Base-by-base conservation (phyloP, 2,113 vertebrate species). In the Apus apus region DNA sequence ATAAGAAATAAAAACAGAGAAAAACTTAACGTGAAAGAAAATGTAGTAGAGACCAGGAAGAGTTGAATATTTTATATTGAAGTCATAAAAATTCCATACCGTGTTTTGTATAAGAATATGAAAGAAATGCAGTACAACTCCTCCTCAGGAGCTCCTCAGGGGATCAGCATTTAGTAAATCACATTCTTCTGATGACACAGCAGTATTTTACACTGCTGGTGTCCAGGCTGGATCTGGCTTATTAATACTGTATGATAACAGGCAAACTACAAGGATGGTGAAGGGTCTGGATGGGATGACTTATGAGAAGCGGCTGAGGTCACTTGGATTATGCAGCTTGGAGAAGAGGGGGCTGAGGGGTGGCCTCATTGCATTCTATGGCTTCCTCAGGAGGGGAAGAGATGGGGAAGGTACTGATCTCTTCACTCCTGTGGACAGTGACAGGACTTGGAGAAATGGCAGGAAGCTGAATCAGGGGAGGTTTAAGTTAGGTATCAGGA, bases 161-260 rank as follows among this genome's bases (percentile, higher is more conserved):
- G 96, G 83, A 82, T 0, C 2, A 94, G 50, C 0, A 1, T 70
- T 96, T 89, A 91, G 43, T 91, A 96, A 97, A 86, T 93, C 89
- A 75, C n/a, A 61, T 82, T 93, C 57, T 83, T 84, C 50, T 56
- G 80, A 80, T 2, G 54, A 86, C 57, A 65, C 13, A 92, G 67
- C 48, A 95, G 68, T 86, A 92, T 91, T 94, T 93, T 78, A 82
- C 9, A 2, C 48, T 4, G 17, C 71, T 67, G 43, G 85, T 1
- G 13, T 71, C 66, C 22, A 48, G 54, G 67, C 77, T 78, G 45
- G 40, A 85, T 45, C 53, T 74, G 50, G 17, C 34, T 92, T 96
- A 85, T 87, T 87, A 93, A 93, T 78, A 85, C 43, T 70, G 51
- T 57, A 95, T 43, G 18, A n/a, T n/a, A 87, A 92, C 48, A 84